Evolutionary conservation across 30 jellyfish, hydroid and myxozoan genomes (phyloP), one percentile per base, ranked within the genome.

Genomic region (Aurelia sp.): DNA sequence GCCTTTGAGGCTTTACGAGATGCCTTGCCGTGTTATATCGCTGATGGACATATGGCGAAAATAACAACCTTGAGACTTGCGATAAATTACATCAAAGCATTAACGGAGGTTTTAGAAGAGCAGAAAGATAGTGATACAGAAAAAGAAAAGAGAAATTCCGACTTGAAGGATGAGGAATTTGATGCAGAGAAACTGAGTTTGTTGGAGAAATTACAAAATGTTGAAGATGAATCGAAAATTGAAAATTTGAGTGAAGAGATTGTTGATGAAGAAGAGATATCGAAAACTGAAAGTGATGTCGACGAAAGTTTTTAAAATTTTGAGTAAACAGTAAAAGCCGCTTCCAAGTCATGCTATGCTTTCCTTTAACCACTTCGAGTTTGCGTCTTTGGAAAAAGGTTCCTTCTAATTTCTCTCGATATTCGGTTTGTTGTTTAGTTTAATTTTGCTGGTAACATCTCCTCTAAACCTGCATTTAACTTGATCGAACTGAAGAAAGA

Each of bases 11-110:
- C 98, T 16, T 72, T 93, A 19, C 78, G 98, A 64, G 98, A 93
- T 69, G 98, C 98, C 47, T 69, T 93, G 82, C 98, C 98, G 30
- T 93, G 98, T 69, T 93, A 93, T 61, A 93, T 93, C 55, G 98
- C 98, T 23, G 98, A 93, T 78, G 98, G 98, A 52, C 98, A 93
- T 66, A 93, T 93, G 98, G 98, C 98, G 52, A 93, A 93, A 81
- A 93, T 93, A 48, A 93, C 98, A 17, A 93, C 98, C 4, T 85
- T 93, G 15, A 62, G 98, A 86, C 88, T 93, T 44, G 98, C 98
- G 3, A 93, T 93, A 13, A 93, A 93, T 61, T 93, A 93, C 48
- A 93, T 93, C 82, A 87, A 89, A 84, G 98, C 98, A 47, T 68
- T 93, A 47, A 93, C 96, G 15, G 97, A 93, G 71, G 93, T 93